A percentile compares a stretch with the other conserved stretches of the same genome.
phyloP scores from a whole-genome alignment of 1,140 invertebrate genomes.

The Tribolium madens region DNA sequence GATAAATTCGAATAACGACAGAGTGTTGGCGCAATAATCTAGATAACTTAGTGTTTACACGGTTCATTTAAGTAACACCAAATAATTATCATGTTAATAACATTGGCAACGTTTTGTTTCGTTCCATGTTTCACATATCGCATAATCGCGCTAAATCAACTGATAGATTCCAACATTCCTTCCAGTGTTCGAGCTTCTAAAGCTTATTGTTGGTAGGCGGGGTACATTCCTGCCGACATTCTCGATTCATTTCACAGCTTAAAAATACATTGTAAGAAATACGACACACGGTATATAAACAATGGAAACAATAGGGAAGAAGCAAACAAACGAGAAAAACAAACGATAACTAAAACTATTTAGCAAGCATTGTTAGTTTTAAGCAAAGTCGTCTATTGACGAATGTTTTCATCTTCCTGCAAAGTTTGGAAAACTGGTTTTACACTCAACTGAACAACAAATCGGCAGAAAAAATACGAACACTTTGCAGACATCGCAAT shows the following conservation, averaged over 20 bases:
- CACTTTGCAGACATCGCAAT: not conserved
- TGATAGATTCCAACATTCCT: constrained; percentile 28
- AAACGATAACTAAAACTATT: constrained; percentile 1
- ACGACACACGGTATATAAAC: not conserved
- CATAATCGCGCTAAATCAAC: constrained; percentile 1
- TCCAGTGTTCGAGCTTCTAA: not conserved
- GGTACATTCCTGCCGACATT: not conserved
- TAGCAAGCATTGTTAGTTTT: not conserved
- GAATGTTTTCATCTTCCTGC: not conserved
- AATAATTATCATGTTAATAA: constrained; percentile 19
- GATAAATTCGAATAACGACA: constrained; percentile 27
- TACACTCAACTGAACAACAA: not conserved
- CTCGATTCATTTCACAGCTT: constrained; percentile 1
- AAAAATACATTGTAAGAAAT: not conserved
- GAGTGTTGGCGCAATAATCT: not conserved
- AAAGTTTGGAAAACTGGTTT: not conserved
- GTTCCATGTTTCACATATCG: not conserved
- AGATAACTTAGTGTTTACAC: constrained; percentile 13
- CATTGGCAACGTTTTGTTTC: not conserved
- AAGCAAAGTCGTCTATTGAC: constrained; percentile 5
- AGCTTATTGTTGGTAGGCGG: not conserved
- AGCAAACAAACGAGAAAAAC: constrained; percentile 6
- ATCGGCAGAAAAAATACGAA: not conserved
- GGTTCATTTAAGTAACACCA: constrained; percentile 19
- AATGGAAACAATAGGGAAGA: not conserved